phyloP scores from a whole-genome alignment of 2,113 vertebrate genomes.

The Proteles cristata region DNA sequence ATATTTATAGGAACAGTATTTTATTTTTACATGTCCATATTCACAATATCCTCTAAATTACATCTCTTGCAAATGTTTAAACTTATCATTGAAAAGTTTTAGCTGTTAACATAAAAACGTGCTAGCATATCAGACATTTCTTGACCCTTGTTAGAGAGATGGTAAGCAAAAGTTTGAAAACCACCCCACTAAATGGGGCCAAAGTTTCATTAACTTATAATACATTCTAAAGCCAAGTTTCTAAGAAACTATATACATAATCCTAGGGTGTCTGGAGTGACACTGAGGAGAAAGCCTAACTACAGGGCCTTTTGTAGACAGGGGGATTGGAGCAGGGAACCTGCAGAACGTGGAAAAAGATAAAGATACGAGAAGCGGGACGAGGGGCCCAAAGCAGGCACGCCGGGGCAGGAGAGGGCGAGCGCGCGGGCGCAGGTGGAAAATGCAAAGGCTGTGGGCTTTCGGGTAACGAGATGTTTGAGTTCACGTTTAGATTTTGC shows the following conservation, averaged over 20 bases:
- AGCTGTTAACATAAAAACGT: background rate
- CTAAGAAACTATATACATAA: background rate
- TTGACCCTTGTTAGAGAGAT: background rate
- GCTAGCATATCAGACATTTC: background rate
- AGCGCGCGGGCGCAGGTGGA: rapidly evolving
- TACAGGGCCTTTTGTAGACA: background rate
- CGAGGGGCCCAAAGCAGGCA: rapidly evolving
- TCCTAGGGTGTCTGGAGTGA: background rate
- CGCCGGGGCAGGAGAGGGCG: background rate
- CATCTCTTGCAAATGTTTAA: background rate
- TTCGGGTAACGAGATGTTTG: background rate
- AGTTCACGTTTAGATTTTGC: background rate
- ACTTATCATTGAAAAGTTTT: background rate
- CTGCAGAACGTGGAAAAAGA: background rate
- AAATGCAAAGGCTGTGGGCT: background rate
- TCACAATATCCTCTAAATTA: conserved; percentile 1
- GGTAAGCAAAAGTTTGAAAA: background rate
- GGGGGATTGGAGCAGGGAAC: background rate
- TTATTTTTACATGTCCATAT: conserved; percentile 35
- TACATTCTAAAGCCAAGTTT: background rate
- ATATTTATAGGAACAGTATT: background rate
- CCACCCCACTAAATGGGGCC: background rate
- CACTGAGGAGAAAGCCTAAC: background rate
- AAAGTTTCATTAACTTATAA: conserved; percentile 8
- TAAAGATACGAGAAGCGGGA: background rate